Evolutionary conservation across 2,113 vertebrate genomes (phyloP).

Genomic region (Chionodraco myersi): DNA sequence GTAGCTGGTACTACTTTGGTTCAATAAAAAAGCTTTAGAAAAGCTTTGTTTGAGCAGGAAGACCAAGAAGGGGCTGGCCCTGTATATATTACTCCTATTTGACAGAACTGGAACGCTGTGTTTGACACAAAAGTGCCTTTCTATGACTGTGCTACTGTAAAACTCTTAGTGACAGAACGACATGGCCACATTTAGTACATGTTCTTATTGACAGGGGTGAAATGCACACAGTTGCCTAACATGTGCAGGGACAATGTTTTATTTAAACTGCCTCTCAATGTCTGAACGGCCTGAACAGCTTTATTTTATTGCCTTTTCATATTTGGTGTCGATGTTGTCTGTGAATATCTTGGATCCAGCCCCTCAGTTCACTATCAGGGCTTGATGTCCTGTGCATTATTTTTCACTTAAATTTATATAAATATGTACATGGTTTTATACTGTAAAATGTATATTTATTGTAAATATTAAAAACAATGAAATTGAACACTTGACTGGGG

Average conservation of each 20-base stretch:
- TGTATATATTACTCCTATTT: slow-evolving; percentile 70
- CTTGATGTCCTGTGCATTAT: slow-evolving; percentile 91
- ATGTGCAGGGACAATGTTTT: slow-evolving; percentile 89
- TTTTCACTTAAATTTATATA: slow-evolving; percentile 86
- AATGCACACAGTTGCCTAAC: slow-evolving; percentile 69
- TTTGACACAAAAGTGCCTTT: slow-evolving; percentile 84
- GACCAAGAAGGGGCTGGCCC: slow-evolving; percentile 83
- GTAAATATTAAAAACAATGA: slow-evolving; percentile 91
- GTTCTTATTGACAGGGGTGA: slow-evolving; percentile 69
- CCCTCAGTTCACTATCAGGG: slow-evolving; percentile 91
- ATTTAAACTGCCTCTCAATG: slow-evolving; percentile 88
- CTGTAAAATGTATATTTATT: slow-evolving; percentile 91
- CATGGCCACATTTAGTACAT: slow-evolving; percentile 58
- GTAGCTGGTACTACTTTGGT: slow-evolving; percentile 95
- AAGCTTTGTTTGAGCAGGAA: slow-evolving; percentile 81
- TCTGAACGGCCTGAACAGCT: slow-evolving; percentile 79
- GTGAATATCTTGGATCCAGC: slow-evolving; percentile 81
- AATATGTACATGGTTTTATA: slow-evolving; percentile 93
- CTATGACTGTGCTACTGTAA: slow-evolving; percentile 80
- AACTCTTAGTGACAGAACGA: slow-evolving; percentile 67
- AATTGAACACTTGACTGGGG: slow-evolving; percentile 55
- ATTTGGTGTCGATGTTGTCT: slow-evolving; percentile 73
- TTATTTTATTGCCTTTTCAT: slow-evolving; percentile 55
- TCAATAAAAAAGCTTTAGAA: slow-evolving; percentile 75
- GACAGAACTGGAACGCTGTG: slow-evolving; percentile 81